A percentile compares a stretch with the other conserved stretches of the same genome.
phyloP scores from a whole-genome alignment of 2,113 vertebrate genomes.

The Lonchura striata region DNA sequence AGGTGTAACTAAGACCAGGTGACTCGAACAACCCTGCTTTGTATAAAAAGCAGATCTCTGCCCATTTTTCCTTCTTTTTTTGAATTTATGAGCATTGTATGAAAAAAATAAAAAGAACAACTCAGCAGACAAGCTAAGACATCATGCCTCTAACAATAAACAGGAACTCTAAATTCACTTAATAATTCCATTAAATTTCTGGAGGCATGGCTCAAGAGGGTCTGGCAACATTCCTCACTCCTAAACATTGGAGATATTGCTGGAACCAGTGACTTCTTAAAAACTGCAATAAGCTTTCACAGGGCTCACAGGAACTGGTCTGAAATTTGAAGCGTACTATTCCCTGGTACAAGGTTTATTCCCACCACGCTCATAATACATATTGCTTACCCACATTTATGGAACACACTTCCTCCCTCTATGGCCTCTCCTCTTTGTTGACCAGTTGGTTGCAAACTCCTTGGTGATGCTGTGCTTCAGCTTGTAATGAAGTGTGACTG shows the following conservation, averaged over 20 bases:
- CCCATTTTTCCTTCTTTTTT: neutral
- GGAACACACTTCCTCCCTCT: neutral
- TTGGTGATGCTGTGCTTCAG: neutral
- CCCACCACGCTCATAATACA: neutral
- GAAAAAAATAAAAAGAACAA: neutral
- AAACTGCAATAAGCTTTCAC: constrained; percentile 3
- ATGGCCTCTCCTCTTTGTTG: neutral
- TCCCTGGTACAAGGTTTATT: constrained; percentile 8
- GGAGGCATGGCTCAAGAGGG: neutral
- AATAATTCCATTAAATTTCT: neutral
- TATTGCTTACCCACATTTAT: neutral
- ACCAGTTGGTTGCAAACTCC: constrained; percentile 4
- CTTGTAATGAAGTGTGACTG: neutral
- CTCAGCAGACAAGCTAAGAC: neutral
- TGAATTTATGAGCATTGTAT: neutral
- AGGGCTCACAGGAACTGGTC: constrained; percentile 15
- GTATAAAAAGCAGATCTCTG: neutral
- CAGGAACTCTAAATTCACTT: neutral
- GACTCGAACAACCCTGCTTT: neutral
- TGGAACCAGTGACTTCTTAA: neutral
- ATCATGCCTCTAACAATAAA: neutral
- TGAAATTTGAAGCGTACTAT: neutral
- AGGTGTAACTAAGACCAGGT: neutral
- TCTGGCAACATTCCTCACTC: neutral
- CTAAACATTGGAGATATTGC: neutral